Base-by-base conservation (phyloP, 2,797 vertebrate genomes). In the Cossypha heuglini region DNA sequence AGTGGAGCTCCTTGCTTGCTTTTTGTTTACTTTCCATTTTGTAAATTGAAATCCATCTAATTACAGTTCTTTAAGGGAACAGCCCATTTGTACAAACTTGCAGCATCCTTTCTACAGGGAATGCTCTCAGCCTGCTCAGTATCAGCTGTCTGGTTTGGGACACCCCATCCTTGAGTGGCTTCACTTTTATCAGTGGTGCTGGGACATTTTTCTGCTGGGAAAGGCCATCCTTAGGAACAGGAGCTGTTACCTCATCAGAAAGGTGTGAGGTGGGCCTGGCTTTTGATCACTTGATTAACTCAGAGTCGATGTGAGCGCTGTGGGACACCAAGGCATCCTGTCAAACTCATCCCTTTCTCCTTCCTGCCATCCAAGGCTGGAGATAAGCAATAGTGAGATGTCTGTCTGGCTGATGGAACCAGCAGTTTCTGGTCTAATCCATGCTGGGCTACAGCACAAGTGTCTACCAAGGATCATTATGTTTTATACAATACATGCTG, bases 361-460 rank as follows among this genome's bases (percentile, higher is more conserved):
- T 93, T 92, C 88, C 96, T 96, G 96, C 96, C 97, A 92, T 75
- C 16, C 91, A 91, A 62, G 45, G 71, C 81, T 51, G 6, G 38
- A 95, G 91, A 96, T 87, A 95, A 96, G 91, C 57, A 17, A 61
- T 71, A 67, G 90, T 82, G 89, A 97, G 96, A 96, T 97, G 85
- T 93, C 95, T 93, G 96, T 35, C 95, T 97, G 95, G 93, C 85
- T 93, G 94, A 69, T 86, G 92, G 97, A 94, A 91, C 73, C 64
- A 93, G 94, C 88, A 45, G 49, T 95, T 97, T 97, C 95, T 93
- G 93, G 84, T 77, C 86, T 94, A 95, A 97, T 97, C 96, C 95
- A 62, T 18, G 77, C 90, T 63, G 88, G 78, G 68, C 67, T 71
- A 10, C 62, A 90, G 68, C 80, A 93, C 86, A 86, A 91, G 82